A percentile compares a stretch with the other conserved stretches of the same genome.
Evolutionary conservation across 2,888 invertebrate species (phyloP).

Genomic region (Agrilus biguttatus): DNA sequence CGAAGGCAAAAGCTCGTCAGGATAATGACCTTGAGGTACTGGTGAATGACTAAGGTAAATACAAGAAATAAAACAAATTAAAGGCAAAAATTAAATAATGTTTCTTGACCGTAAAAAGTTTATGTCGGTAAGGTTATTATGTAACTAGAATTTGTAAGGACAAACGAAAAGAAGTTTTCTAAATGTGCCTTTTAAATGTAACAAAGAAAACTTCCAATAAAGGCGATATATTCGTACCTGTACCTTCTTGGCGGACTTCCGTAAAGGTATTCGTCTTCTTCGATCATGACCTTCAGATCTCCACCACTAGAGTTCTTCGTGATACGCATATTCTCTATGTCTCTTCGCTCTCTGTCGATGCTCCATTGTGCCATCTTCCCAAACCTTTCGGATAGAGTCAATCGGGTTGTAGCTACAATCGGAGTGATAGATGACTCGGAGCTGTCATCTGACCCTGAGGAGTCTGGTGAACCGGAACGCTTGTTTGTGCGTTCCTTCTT

Average conservation of each 20-base stretch:
- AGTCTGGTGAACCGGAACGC: slow-evolving; percentile 35
- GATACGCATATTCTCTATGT: slow-evolving; percentile 76
- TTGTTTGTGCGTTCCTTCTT: slow-evolving; percentile 29
- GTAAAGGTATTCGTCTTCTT: slow-evolving; percentile 39
- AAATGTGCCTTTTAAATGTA: neutral
- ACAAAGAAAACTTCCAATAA: neutral
- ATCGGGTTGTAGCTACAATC: slow-evolving; percentile 42
- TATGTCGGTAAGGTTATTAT: no score
- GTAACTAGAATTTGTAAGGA: no score
- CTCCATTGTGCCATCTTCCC: slow-evolving; percentile 90
- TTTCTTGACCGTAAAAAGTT: no score
- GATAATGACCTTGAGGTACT: slow-evolving; percentile 62
- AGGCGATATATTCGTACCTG: slow-evolving; percentile 17
- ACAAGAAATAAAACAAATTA: slow-evolving; percentile 1
- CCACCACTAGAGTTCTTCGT: slow-evolving; percentile 52
- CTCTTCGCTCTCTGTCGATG: slow-evolving; percentile 56
- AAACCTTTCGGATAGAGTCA: slow-evolving; percentile 76
- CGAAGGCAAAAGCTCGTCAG: slow-evolving; percentile 58
- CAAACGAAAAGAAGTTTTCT: neutral
- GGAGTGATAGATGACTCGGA: slow-evolving; percentile 44
- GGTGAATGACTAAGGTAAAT: slow-evolving; percentile 37
- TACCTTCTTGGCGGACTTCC: slow-evolving; percentile 40
- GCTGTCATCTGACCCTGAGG: slow-evolving; percentile 45
- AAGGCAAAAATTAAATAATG: neutral
- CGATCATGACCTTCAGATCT: slow-evolving; percentile 64